Evolutionary conservation across 2,113 vertebrate species (phyloP).

Genomic region (Puntigrus tetrazona): DNA sequence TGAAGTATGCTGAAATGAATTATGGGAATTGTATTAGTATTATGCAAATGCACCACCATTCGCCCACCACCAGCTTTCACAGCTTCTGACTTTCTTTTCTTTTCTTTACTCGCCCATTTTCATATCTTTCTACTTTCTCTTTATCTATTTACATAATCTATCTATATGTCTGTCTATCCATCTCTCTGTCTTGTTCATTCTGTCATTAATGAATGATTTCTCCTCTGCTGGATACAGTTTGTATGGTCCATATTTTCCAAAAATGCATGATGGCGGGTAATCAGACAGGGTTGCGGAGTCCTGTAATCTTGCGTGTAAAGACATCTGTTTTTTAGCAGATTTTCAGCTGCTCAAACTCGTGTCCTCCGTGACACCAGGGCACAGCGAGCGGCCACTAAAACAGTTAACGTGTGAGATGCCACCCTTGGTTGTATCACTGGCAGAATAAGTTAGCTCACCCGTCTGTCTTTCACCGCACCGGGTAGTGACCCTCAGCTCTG

Average conservation of each 20-base stretch:
- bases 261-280: neutral
- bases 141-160: too few relatives aligned
- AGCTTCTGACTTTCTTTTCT: neutral
- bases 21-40: conserved; percentile 27
- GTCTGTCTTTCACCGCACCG: conserved; percentile 26
- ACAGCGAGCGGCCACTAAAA: neutral
- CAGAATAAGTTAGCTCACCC: conserved; percentile 46
- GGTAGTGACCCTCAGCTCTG: conserved; percentile 33
- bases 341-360: neutral
- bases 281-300: neutral
- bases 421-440: conserved; percentile 28
- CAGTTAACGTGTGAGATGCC: neutral
- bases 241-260: neutral
- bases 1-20: conserved; percentile 28
- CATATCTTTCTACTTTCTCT: neutral
- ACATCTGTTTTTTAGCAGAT: neutral
- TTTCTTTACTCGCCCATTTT: neutral
- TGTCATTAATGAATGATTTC: too few relatives aligned
- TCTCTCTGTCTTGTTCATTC: neutral
- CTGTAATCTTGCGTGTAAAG: neutral
- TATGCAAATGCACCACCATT: conserved; percentile 1
- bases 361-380: too few relatives aligned
- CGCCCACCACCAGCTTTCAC: neutral
- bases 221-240: too few relatives aligned
- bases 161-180: neutral